These are phyloP conservation scores for Drosophila kanapiae DNA, from an alignment of 1,140 invertebrate genomes.

Conservation along the genomic window DNA sequence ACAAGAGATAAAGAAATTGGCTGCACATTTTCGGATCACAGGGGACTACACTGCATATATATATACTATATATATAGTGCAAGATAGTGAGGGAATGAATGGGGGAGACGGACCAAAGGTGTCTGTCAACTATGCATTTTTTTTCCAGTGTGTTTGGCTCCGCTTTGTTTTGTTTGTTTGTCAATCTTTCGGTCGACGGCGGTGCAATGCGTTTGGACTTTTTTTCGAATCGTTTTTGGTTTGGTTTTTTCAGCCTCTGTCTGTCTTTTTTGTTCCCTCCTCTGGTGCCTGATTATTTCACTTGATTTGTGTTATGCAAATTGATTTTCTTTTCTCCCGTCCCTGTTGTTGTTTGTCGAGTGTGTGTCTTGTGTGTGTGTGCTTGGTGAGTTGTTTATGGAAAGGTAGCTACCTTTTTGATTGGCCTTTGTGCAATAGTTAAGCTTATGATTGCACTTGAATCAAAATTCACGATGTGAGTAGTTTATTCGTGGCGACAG, in stretches of 20 bases:
- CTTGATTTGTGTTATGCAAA: slow-evolving; percentile 80
- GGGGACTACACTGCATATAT: slow-evolving; percentile 1
- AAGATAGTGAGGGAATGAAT: neutral
- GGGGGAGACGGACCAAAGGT: slow-evolving; percentile 25
- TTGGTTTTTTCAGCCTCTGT: slow-evolving; percentile 19
- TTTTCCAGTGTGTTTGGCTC: slow-evolving; percentile 33
- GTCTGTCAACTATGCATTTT: slow-evolving; percentile 73
- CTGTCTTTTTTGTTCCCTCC: slow-evolving; percentile 10
- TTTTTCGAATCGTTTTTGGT: slow-evolving; percentile 15
- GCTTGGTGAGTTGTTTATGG: slow-evolving; percentile 53
- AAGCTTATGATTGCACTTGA: slow-evolving; percentile 50
- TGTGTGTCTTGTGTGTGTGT: slow-evolving; percentile 21
- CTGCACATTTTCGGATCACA: slow-evolving; percentile 57
- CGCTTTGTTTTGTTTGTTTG: slow-evolving; percentile 52
- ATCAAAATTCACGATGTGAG: slow-evolving; percentile 1
- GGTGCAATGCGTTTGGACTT: slow-evolving; percentile 50
- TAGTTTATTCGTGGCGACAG: slow-evolving; percentile 10
- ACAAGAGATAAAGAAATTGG: slow-evolving; percentile 61
- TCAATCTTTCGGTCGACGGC: slow-evolving; percentile 52
- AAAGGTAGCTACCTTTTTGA: slow-evolving; percentile 58
- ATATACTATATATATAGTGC: neutral
- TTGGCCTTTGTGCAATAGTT: slow-evolving; percentile 60
- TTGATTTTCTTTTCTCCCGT: slow-evolving; percentile 67
- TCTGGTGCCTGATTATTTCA: slow-evolving; percentile 65
- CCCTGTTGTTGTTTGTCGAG: slow-evolving; percentile 26